Conservation (phyloP, 2,888 invertebrate genomes). For the Caradrina kadenii region DNA sequence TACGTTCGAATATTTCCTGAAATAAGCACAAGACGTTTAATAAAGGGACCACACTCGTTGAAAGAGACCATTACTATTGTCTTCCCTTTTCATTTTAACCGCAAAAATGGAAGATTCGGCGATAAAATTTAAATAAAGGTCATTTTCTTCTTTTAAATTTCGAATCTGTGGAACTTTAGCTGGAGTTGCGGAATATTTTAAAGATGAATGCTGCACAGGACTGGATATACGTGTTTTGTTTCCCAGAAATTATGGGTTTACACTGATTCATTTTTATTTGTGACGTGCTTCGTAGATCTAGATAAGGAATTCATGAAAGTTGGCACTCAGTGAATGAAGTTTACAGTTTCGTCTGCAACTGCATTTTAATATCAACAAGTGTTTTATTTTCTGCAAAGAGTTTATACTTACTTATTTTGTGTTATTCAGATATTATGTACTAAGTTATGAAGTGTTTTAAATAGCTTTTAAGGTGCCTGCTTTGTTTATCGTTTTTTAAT, state of each 20-base stretch:
- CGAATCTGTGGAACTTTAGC: slow-evolving; percentile 59
- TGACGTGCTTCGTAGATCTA: slow-evolving; percentile 27
- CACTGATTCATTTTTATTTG: slow-evolving; percentile 37
- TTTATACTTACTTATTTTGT: not conserved
- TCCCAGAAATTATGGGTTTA: slow-evolving; percentile 34
- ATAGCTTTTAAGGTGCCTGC: no score
- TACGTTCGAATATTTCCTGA: slow-evolving; percentile 50
- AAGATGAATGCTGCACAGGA: slow-evolving; percentile 30
- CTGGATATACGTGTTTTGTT: slow-evolving; percentile 23
- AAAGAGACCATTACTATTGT: slow-evolving; percentile 71
- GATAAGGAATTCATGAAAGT: slow-evolving; percentile 29
- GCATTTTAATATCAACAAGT: slow-evolving; percentile 26
- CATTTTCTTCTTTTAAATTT: slow-evolving; percentile 72
- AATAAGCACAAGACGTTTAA: slow-evolving; percentile 62
- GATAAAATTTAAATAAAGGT: slow-evolving; percentile 79
- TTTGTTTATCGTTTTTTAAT: no score
- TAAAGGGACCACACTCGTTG: slow-evolving; percentile 68
- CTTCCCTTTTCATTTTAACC: slow-evolving; percentile 72
- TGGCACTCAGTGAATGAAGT: slow-evolving; percentile 16
- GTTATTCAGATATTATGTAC: not conserved
- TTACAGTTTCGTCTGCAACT: slow-evolving; percentile 4
- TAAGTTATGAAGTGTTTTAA: no score
- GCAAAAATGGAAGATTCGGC: slow-evolving; percentile 69
- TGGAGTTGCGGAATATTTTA: slow-evolving; percentile 54
- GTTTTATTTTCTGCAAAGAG: not conserved